These are phyloP conservation scores for Stigmatopora argus DNA, from an alignment of 2,113 vertebrate species.

Conservation along the genomic window DNA sequence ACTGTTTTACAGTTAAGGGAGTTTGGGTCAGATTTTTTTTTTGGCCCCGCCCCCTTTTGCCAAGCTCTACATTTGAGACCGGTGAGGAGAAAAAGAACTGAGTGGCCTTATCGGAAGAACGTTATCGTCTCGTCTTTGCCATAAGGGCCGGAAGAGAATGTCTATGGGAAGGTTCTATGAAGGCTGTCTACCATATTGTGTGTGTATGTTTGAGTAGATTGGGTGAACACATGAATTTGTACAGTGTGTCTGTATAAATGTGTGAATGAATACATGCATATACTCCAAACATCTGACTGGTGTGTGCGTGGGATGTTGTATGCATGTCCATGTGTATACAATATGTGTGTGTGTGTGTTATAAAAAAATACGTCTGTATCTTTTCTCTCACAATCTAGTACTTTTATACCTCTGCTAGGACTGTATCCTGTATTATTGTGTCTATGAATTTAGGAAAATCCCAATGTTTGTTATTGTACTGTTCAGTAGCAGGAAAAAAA, in stretches of 20 bases:
- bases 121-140: constrained; percentile 66
- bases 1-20: constrained; percentile 47
- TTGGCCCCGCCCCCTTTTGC: constrained; percentile 33
- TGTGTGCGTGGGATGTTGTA: constrained; percentile 36
- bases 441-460: constrained; percentile 73
- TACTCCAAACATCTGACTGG: constrained; percentile 37
- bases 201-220: constrained; percentile 31
- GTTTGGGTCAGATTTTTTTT: constrained; percentile 40
- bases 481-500: constrained; percentile 74
- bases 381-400: constrained; percentile 73
- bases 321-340: constrained; percentile 38
- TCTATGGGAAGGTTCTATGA: constrained; percentile 59
- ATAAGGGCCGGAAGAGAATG: constrained; percentile 64
- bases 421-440: constrained; percentile 80
- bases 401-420: constrained; percentile 81
- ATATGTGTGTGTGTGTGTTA: constrained; percentile 44
- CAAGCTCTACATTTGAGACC: constrained; percentile 36
- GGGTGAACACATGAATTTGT: constrained; percentile 57
- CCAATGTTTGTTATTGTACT: constrained; percentile 76
- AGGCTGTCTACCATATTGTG: constrained; percentile 62
- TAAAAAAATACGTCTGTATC: constrained; percentile 61
- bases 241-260: constrained; percentile 66
- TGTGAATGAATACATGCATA: constrained; percentile 45
- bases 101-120: constrained; percentile 73
- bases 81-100: constrained; percentile 59